Conservation (phyloP, 2,797 vertebrate species). For the Aphelocoma californica region DNA sequence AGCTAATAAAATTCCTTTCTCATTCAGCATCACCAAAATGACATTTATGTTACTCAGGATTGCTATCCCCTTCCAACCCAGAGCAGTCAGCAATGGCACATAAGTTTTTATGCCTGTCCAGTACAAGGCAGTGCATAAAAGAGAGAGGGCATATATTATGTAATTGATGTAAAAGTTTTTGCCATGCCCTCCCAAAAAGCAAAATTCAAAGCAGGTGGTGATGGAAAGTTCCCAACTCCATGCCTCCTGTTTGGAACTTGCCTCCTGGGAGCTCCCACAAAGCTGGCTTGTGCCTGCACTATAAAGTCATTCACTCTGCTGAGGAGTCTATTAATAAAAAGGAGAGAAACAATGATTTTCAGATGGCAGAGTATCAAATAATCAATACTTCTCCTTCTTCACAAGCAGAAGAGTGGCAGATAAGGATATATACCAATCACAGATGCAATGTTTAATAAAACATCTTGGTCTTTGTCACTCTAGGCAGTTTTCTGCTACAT, state of each 20-base stretch:
- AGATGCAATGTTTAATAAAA: neutral
- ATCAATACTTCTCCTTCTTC: neutral
- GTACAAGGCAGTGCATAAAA: conserved; percentile 14
- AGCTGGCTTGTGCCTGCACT: neutral
- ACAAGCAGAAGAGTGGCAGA: neutral
- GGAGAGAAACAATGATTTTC: neutral
- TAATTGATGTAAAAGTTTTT: conserved; percentile 4
- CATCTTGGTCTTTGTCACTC: neutral
- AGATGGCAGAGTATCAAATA: neutral
- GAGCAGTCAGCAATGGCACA: neutral
- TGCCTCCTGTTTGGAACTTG: conserved; percentile 1
- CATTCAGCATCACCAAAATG: neutral
- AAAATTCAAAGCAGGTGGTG: neutral
- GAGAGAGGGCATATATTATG: neutral
- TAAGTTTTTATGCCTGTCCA: conserved; percentile 10
- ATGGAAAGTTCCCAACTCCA: neutral
- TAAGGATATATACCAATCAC: neutral
- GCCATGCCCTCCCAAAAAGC: neutral
- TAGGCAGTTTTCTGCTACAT: neutral
- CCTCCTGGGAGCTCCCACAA: neutral
- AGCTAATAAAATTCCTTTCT: neutral
- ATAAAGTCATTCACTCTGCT: neutral
- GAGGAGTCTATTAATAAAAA: neutral
- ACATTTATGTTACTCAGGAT: conserved; percentile 13
- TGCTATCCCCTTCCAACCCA: neutral